Conservation (phyloP, 2,797 vertebrate genomes). For the Kryptolebias ocellatus region DNA sequence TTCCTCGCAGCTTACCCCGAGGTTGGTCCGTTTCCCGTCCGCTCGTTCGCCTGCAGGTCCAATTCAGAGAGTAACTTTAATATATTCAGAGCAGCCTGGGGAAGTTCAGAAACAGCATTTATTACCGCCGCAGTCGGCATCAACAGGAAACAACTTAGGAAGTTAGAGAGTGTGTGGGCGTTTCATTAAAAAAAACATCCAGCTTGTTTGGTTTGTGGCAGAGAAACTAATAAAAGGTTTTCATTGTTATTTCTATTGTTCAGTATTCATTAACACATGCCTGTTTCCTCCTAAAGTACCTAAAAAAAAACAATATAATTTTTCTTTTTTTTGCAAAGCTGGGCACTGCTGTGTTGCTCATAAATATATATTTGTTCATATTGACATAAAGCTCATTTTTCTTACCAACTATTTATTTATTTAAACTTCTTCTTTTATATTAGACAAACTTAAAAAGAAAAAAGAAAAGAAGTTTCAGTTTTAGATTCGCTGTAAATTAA, state of each 20-base stretch:
- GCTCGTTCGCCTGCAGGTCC: constrained; percentile 94
- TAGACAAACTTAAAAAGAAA: too few relatives aligned
- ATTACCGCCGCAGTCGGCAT: neutral
- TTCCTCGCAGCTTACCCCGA: constrained; percentile 84
- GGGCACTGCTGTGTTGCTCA: too few relatives aligned
- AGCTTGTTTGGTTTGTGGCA: too few relatives aligned
- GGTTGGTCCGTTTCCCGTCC: constrained; percentile 94
- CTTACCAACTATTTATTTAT: too few relatives aligned
- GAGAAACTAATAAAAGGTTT: too few relatives aligned
- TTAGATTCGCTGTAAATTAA: too few relatives aligned
- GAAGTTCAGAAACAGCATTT: constrained; percentile 4
- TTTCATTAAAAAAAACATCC: too few relatives aligned
- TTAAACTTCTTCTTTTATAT: too few relatives aligned
- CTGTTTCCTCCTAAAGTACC: neutral
- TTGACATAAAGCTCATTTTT: too few relatives aligned
- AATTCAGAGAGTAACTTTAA: constrained; percentile 96
- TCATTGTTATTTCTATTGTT: neutral
- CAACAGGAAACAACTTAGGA: neutral
- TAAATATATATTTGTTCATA: too few relatives aligned
- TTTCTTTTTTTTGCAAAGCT: too few relatives aligned
- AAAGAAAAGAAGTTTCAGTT: too few relatives aligned
- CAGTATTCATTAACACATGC: neutral
- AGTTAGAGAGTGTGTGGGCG: neutral
- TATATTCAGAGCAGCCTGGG: constrained; percentile 96
- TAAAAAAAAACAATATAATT: neutral